A percentile compares a stretch with the other conserved stretches of the same genome.
These are phyloP conservation scores for Torymus aiolomorphi DNA, from an alignment of 2,888 invertebrate species.

Conservation along the genomic window DNA sequence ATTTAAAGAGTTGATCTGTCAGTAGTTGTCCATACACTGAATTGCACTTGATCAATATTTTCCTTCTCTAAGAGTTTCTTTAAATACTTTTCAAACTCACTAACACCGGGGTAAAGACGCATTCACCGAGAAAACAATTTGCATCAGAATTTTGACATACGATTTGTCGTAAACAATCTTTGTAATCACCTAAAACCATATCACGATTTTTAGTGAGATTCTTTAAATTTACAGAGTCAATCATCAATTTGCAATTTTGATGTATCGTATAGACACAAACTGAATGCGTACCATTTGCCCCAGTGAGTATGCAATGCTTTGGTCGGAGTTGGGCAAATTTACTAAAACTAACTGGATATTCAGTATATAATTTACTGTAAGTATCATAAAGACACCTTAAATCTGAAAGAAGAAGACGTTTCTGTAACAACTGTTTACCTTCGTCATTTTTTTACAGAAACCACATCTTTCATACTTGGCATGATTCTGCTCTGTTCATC, in stretches of 20 bases:
- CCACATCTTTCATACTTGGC: conserved; percentile 27
- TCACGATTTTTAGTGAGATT: conserved; percentile 2
- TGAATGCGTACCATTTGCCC: too few species aligned
- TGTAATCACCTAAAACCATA: conserved; percentile 26
- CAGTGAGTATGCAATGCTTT: conserved; percentile 21
- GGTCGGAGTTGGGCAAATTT: conserved; percentile 35
- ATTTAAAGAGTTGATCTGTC: conserved; percentile 31
- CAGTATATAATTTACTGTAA: conserved; percentile 3
- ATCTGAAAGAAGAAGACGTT: too few species aligned
- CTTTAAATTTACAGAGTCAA: conserved; percentile 26
- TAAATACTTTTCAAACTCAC: conserved; percentile 7
- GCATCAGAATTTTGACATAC: conserved; percentile 8
- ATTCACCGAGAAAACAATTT: conserved; percentile 45
- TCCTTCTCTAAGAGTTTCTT: conserved; percentile 3
- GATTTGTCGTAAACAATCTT: conserved; percentile 31
- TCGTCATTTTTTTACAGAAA: conserved; percentile 13
- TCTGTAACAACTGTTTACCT: conserved; percentile 5
- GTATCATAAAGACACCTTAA: conserved; percentile 6
- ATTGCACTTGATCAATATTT: conserved; percentile 35
- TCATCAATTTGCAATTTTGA: conserved; percentile 42
- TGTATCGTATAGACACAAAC: conserved; percentile 41
- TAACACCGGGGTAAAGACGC: conserved; percentile 32
- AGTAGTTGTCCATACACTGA: conserved; percentile 43
- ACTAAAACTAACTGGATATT: background rate
- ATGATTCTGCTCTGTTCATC: conserved; percentile 28